Evolutionary conservation across 2,888 invertebrate species (phyloP), one percentile per base, ranked within the genome.

Genomic region (Andrena fulva): DNA sequence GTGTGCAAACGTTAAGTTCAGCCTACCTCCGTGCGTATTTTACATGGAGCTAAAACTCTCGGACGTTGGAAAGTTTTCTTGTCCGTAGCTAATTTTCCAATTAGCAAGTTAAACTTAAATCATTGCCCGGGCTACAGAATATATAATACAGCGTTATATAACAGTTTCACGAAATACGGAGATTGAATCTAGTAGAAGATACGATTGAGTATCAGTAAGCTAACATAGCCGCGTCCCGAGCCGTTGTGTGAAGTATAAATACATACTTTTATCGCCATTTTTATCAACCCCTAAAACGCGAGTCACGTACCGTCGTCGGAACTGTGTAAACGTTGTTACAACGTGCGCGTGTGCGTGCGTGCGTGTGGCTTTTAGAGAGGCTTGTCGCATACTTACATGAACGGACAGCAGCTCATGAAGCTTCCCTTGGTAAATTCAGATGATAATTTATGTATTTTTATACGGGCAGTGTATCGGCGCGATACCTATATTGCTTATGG

Each of bases 351-450:
- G 20, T 12, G 12, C 35, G 33, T 16, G 50, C 71, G 20, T n/a
- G n/a, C 24, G 35, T 20, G 29, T 29, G 7, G 62, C 10, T 54
- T 8, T 59, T 48, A 56, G 50, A 59, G 69, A 78, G 72, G 71
- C 62, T 73, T 48, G 71, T 82, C 63, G 12, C 54, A 67, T 88
- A 93, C 93, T 93, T 78, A 93, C 93, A 93, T 91, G 85, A 92
- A 92, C 80, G 92, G 92, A 86, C 92, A 93, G 92, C 93, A 92
- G 89, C 87, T 93, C 93, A 93, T 93, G 90, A 89, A 91, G 91
- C 85, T 87, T 87, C 85, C 86, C 86, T 86, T 86, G 80, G 82
- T 86, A 87, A 76, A 68, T 66, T 70, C 80, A 75, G 80, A 74
- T 62, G 76, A 64, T 71, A 56, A 59, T 60, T 87, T 86, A 84